Conservation (phyloP, 2,113 vertebrate genomes). For the Blennius ocellaris region DNA sequence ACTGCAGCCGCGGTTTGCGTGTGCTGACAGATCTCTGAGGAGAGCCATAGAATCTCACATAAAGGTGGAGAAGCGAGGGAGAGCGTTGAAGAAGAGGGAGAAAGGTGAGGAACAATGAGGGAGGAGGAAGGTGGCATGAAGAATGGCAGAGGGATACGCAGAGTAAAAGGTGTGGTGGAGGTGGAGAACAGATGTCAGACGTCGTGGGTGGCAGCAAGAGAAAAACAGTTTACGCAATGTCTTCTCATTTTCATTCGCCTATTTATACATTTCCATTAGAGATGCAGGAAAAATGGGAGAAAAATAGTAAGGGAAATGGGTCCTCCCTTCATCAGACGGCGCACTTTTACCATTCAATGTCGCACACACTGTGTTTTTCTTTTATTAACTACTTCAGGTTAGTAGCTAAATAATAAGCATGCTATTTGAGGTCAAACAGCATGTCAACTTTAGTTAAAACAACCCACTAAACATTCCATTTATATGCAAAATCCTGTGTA, state of each 20-base stretch:
- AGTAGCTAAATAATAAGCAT: not conserved
- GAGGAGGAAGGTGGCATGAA: slow-evolving; percentile 17
- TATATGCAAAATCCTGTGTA: not conserved
- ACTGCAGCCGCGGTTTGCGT: slow-evolving; percentile 63
- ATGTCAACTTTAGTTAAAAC: not conserved
- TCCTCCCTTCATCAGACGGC: slow-evolving; percentile 24
- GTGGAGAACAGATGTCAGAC: slow-evolving; percentile 61
- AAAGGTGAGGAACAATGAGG: slow-evolving; percentile 26
- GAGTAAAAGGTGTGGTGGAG: slow-evolving; percentile 39
- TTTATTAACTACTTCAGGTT: not conserved
- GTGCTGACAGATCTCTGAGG: slow-evolving; percentile 63
- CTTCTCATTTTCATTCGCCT: slow-evolving; percentile 34
- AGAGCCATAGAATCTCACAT: slow-evolving; percentile 44
- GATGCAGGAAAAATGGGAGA: slow-evolving; percentile 4
- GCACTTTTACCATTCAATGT: slow-evolving; percentile 13
- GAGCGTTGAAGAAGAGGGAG: slow-evolving; percentile 6
- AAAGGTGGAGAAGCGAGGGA: slow-evolving; percentile 33
- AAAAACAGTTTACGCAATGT: slow-evolving; percentile 47
- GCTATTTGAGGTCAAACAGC: not conserved
- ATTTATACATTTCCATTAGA: slow-evolving; percentile 32
- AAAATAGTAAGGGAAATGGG: not conserved
- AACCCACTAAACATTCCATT: not conserved
- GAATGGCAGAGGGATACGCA: slow-evolving; percentile 40
- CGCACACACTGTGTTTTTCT: not conserved
- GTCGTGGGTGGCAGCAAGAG: slow-evolving; percentile 50